These are phyloP conservation scores for Zoanthus solanderi DNA, from an alignment of 92 coral and sea anemone genomes.

Conservation along the genomic window DNA sequence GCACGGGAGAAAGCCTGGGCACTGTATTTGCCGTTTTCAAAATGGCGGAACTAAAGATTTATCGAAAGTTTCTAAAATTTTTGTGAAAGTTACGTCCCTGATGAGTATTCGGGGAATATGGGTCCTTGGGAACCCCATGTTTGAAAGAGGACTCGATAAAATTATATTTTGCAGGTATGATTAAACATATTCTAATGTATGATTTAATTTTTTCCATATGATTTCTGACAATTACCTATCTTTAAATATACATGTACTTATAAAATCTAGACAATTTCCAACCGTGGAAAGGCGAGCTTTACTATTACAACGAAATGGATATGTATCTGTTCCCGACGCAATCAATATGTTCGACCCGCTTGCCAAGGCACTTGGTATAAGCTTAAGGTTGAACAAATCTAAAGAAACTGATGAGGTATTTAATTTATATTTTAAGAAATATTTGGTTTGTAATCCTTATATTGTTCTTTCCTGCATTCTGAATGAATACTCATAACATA, in stretches of 20 bases:
- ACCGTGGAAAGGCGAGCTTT: slow-evolving; percentile 80
- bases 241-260: background rate
- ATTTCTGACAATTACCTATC: background rate
- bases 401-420: no score
- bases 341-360: slow-evolving; percentile 45
- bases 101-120: slow-evolving; percentile 95
- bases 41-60: slow-evolving; percentile 65
- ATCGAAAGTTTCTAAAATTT: background rate
- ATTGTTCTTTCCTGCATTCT: no score
- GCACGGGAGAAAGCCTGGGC: background rate
- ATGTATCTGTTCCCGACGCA: slow-evolving; percentile 50
- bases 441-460: no score
- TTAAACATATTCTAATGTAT: background rate
- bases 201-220: background rate
- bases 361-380: slow-evolving; percentile 40
- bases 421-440: no score
- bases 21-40: slow-evolving; percentile 34
- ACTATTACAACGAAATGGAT: slow-evolving; percentile 49
- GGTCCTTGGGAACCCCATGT: slow-evolving; percentile 65
- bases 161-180: slow-evolving; percentile 87
- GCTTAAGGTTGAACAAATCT: background rate
- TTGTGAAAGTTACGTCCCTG: background rate
- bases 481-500: no score
- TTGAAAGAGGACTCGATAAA: slow-evolving; percentile 63
- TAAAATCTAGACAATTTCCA: slow-evolving; percentile 59